Evolutionary conservation across 2,888 invertebrate genomes (phyloP), one percentile per base, ranked within the genome.

Genomic region (Zygogramma bicolorata): DNA sequence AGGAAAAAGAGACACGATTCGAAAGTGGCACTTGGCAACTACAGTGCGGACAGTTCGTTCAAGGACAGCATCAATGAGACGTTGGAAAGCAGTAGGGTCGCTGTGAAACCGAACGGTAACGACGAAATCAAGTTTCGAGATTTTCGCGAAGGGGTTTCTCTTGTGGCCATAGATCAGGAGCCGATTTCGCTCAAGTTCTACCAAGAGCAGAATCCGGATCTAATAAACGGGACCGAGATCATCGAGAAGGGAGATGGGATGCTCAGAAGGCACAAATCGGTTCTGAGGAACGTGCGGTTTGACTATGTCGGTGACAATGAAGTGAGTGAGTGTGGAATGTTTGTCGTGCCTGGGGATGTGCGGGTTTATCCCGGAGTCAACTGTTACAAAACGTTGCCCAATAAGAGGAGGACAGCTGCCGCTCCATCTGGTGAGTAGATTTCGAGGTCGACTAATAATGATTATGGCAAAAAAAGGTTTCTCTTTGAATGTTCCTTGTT

Each of bases 161-260:
- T 46, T 6, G 70, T 68, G 2, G 29, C 59, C 13, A 31, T 59
- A 6, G 65, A 46, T 63, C 60, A 60, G 27, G 42, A 65, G 18
- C 71, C 40, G 34, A 13, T 61, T 8, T 61, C 61, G 25, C 78
- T 89, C 77, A 85, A 89, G 68, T 88, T 88, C 75, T 90, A 89
- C 79, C 88, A 86, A 74, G 94, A 94, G 85, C 93, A 92, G 86
- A 94, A 94, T 87, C 94, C 94, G 68, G 94, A 94, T 87, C 89
- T 94, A 84, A 93, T 94, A 85, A 94, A 93, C 87, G 94, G 94
- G 84, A 93, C 92, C 79, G 93, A 93, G 87, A 92, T 89, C 76
- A 89, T 89, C 0, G 89, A 77, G 46, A 73, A 78, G 25, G 60
- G 76, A 18, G 79, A 75, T 68, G 78, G 75, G 13, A 60, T 75